These are phyloP conservation scores for Plebejus argus DNA, from an alignment of 2,888 invertebrate species.

Conservation along the genomic window DNA sequence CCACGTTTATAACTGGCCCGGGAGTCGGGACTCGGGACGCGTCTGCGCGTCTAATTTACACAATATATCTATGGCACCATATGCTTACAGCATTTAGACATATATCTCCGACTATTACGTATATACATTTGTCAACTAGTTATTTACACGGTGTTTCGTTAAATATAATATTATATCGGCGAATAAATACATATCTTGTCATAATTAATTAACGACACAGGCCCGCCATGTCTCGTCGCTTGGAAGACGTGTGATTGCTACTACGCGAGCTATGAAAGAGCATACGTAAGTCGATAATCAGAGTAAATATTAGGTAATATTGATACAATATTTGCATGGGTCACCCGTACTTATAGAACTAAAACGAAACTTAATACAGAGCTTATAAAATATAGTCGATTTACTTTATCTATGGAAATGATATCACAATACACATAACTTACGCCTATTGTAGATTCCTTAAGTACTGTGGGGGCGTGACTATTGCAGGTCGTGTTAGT, in stretches of 20 bases:
- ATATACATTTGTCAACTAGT: conserved; percentile 37
- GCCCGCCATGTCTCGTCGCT: background rate
- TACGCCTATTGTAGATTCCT: conserved; percentile 52
- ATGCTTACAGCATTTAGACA: conserved; percentile 70
- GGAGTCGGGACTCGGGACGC: no score
- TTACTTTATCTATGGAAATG: conserved; percentile 57
- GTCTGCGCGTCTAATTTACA: conserved; percentile 42
- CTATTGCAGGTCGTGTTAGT: conserved; percentile 64
- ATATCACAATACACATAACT: conserved; percentile 71
- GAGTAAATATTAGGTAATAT: conserved; percentile 34
- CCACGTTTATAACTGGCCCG: conserved; percentile 29
- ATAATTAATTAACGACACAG: conserved; percentile 16
- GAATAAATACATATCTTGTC: conserved; percentile 38
- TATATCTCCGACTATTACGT: conserved; percentile 30
- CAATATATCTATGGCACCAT: conserved; percentile 76
- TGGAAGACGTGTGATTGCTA: conserved; percentile 27
- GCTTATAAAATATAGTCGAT: conserved; percentile 41
- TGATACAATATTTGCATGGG: conserved; percentile 46
- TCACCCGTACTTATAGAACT: conserved; percentile 62
- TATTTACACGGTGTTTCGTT: conserved; percentile 36
- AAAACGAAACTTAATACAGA: conserved; percentile 40
- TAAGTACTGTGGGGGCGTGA: conserved; percentile 70
- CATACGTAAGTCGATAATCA: conserved; percentile 22
- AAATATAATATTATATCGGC: conserved; percentile 36
- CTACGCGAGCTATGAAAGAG: conserved; percentile 11